A percentile compares a stretch with the other conserved stretches of the same genome.
Evolutionary conservation across 2,113 vertebrate species (phyloP).

Genomic region (Melanerpes aurifrons): DNA sequence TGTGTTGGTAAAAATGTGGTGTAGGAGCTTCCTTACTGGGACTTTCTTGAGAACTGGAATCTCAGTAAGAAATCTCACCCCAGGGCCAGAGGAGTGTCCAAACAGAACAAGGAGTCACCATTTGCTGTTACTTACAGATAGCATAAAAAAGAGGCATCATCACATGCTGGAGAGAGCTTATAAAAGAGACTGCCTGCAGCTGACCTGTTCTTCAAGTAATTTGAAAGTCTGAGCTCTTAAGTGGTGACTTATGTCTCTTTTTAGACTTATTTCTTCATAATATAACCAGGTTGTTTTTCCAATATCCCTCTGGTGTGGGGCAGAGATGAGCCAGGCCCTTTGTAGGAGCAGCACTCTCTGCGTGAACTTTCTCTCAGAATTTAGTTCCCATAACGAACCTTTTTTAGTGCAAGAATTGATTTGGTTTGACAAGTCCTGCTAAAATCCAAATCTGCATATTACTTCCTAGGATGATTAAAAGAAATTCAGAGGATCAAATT

Average conservation of each 20-base stretch:
- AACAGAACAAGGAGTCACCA: background rate
- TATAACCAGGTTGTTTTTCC: background rate
- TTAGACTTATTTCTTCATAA: background rate
- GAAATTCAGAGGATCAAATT: background rate
- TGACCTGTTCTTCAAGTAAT: background rate
- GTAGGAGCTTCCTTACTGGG: background rate
- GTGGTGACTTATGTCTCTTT: background rate
- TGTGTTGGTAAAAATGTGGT: background rate
- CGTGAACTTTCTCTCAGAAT: background rate
- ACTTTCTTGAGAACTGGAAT: background rate
- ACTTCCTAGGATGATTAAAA: constrained; percentile 4
- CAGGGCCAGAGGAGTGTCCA: background rate
- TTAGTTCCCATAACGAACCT: background rate
- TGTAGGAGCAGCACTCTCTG: background rate
- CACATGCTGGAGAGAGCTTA: background rate
- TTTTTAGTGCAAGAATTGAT: background rate
- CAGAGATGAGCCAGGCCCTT: background rate
- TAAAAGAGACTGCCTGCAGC: background rate
- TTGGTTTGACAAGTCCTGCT: background rate
- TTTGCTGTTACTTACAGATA: background rate
- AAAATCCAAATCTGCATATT: background rate
- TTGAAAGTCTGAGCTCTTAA: background rate
- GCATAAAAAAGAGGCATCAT: background rate
- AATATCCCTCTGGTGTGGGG: background rate
- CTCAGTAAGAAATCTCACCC: background rate